Conservation (phyloP, 2,888 invertebrate species). For the Agrotis exclamationis region DNA sequence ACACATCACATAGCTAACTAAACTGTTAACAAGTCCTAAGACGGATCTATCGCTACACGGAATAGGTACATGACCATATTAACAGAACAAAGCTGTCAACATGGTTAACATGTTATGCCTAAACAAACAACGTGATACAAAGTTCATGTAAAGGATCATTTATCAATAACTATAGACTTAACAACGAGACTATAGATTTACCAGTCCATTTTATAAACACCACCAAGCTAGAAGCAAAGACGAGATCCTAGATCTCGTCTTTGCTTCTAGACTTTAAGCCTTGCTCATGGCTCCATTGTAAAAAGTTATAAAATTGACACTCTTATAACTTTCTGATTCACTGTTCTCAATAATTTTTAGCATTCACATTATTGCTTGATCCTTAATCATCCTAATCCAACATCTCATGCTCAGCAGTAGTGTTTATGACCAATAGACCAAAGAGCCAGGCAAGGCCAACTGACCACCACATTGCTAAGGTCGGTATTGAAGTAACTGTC, state of each 20-base stretch:
- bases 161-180: background rate
- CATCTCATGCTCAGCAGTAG: background rate
- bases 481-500: background rate
- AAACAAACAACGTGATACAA: conserved; percentile 25
- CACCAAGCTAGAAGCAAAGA: too few relatives aligned
- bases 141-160: conserved; percentile 29
- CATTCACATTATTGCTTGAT: background rate
- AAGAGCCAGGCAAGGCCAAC: too few relatives aligned
- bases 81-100: conserved; percentile 44
- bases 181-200: background rate
- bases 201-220: background rate
- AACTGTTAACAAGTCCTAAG: background rate
- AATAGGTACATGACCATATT: conserved; percentile 32
- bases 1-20: background rate
- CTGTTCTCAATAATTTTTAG: too few relatives aligned
- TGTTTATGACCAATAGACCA: background rate
- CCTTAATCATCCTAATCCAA: background rate
- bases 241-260: too few relatives aligned
- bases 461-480: conserved; percentile 17
- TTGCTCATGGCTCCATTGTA: too few relatives aligned
- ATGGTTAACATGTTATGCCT: conserved; percentile 26
- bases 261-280: too few relatives aligned
- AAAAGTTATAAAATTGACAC: too few relatives aligned
- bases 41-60: conserved; percentile 8
- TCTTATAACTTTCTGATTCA: too few relatives aligned